Evolutionary conservation across 2,113 vertebrate species (phyloP), one percentile per base, ranked within the genome.

Genomic region (Picathartes gymnocephalus): DNA sequence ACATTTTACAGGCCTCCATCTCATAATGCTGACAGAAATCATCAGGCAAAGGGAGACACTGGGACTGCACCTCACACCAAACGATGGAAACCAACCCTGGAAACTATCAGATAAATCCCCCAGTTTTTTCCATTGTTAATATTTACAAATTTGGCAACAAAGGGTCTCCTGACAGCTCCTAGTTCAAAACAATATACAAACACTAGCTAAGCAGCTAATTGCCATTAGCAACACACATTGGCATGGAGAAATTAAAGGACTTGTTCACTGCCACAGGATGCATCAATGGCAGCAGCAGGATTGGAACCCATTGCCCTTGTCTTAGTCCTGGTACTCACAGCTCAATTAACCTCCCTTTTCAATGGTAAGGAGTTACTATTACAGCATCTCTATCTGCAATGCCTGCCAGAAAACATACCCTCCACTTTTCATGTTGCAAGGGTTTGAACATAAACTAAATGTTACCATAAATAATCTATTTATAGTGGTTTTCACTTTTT

Each of bases 121-220:
- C 13, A 4, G 3, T 64, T 89, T 64, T 62, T 79, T 58, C 47
- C 19, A 18, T 5, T 35, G 27, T 57, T 79, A 87, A 33, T 74
- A 87, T 74, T 81, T 80, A 81, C 39, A 78, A 54, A 92, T 66
- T 81, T 57, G 40, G 12, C 56, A 86, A 83, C 47, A 76, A 40
- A 81, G 60, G 8, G n/a, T 84, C 37, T 92, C 57, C 48, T 60
- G 15, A 80, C 44, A 95, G 27, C 28, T 64, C 25, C 42, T 64
- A 31, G 81, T 48, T 81, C 40, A 81, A 57, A 92, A 37, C 39
- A 79, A 64, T 4, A 9, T 15, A 14, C 37, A 71, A 91, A 65
- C 4, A 45, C 18, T 28, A 60, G 39, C 60, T 64, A 74, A 60
- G 11, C 35, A 64, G 33, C 30, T 66, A 62, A 50, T 3, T 88